These are phyloP conservation scores for Didymodactylos carnosus DNA, from an alignment of 2,888 invertebrate genomes.

Conservation along the genomic window DNA sequence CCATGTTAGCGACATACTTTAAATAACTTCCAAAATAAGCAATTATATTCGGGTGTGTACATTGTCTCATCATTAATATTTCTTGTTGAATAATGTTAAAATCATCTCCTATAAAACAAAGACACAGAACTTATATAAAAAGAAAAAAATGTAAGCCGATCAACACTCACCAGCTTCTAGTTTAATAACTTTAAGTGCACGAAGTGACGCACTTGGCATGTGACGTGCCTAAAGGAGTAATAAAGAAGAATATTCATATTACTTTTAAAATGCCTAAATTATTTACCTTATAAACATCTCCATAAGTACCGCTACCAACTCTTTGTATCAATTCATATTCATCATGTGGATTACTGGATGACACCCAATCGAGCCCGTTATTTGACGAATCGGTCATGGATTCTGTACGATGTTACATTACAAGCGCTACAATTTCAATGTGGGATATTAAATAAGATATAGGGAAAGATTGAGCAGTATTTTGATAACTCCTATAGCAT, in stretches of 20 bases:
- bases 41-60: conserved; percentile 85
- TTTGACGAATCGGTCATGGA: too few species aligned
- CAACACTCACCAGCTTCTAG: conserved; percentile 80
- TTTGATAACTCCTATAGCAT: too few species aligned
- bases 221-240: conserved; percentile 57
- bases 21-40: conserved; percentile 93
- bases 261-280: conserved; percentile 46
- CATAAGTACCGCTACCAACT: conserved; percentile 98
- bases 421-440: too few species aligned
- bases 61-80: conserved; percentile 96
- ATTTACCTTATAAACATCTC: conserved; percentile 72
- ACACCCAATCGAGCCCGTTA: neutral
- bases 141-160: too few species aligned
- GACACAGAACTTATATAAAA: too few species aligned
- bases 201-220: conserved; percentile 69
- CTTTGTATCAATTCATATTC: conserved; percentile 95
- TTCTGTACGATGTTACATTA: too few species aligned
- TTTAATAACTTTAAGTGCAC: conserved; percentile 98
- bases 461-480: too few species aligned
- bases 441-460: too few species aligned
- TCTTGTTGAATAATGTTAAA: conserved; percentile 62
- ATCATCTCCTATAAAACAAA: too few species aligned
- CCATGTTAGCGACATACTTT: too few species aligned
- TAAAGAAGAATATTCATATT: neutral
- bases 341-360: conserved; percentile 18